Conservation (phyloP, 1,140 invertebrate genomes). For the Halesus radiatus region DNA sequence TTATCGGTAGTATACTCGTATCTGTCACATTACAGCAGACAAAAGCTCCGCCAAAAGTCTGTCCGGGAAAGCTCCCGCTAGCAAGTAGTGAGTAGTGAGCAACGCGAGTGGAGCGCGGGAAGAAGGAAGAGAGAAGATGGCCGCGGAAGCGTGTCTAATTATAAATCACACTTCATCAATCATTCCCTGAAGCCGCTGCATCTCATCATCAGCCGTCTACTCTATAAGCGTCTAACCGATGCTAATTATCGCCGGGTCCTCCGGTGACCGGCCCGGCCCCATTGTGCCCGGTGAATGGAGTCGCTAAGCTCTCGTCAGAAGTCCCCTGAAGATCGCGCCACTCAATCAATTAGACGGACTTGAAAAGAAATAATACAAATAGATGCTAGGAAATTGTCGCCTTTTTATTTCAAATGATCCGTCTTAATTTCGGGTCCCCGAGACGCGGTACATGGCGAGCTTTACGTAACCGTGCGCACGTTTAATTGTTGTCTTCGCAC, state of each 20-base stretch:
- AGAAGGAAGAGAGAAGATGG: background rate
- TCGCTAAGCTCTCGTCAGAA: background rate
- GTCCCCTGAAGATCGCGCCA: background rate
- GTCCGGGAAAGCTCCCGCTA: too few species aligned
- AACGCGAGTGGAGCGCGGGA: slow-evolving; percentile 12
- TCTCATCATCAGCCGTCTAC: slow-evolving; percentile 31
- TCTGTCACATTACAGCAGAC: slow-evolving; percentile 28
- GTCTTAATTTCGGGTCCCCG: background rate
- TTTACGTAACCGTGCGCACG: too few species aligned
- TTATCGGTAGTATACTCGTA: slow-evolving; percentile 14
- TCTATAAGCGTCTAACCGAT: slow-evolving; percentile 21
- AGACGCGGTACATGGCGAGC: too few species aligned
- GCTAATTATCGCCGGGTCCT: slow-evolving; percentile 25
- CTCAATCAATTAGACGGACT: slow-evolving; percentile 26
- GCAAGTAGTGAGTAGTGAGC: too few species aligned
- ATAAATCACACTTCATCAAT: slow-evolving; percentile 57
- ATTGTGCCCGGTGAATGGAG: slow-evolving; percentile 26
- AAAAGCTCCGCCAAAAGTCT: slow-evolving; percentile 48
- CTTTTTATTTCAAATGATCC: background rate
- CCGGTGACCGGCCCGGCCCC: slow-evolving; percentile 20
- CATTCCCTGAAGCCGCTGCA: slow-evolving; percentile 42
- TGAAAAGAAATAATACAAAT: slow-evolving; percentile 25
- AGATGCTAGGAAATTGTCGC: background rate
- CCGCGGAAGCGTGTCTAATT: slow-evolving; percentile 53
- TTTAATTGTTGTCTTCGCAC: too few species aligned